Evolutionary conservation across 2,888 invertebrate genomes (phyloP).

Genomic region (Prosapia bicincta): DNA sequence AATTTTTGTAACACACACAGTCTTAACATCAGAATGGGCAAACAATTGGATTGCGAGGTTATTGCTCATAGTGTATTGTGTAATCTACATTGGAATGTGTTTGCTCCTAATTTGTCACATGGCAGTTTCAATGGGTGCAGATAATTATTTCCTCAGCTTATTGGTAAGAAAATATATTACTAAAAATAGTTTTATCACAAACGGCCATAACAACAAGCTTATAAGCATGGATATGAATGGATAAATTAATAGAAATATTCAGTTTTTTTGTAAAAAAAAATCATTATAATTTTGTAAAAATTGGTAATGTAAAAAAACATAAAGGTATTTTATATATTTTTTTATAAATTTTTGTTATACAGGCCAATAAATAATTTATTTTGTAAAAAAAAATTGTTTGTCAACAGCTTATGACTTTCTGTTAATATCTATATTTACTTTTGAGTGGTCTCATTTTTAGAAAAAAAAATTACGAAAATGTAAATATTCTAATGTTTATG

Average conservation of each 20-base stretch:
- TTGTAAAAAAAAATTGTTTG: too few relatives aligned
- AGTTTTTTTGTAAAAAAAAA: neutral
- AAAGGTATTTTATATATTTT: too few relatives aligned
- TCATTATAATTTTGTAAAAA: neutral
- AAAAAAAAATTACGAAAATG: too few relatives aligned
- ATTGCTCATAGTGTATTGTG: slow-evolving; percentile 55
- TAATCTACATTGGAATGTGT: slow-evolving; percentile 68
- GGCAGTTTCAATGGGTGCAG: slow-evolving; percentile 36
- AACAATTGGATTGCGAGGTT: slow-evolving; percentile 39
- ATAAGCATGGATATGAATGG: neutral
- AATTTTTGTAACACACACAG: slow-evolving; percentile 58
- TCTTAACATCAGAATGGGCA: neutral
- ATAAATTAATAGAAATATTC: neutral
- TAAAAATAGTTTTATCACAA: neutral
- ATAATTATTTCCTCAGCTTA: neutral
- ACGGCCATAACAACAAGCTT: neutral
- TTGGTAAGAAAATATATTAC: neutral
- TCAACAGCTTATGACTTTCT: too few relatives aligned
- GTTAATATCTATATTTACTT: too few relatives aligned
- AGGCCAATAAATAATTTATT: too few relatives aligned
- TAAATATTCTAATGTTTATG: too few relatives aligned
- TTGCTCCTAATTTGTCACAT: slow-evolving; percentile 71
- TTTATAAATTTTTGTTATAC: too few relatives aligned
- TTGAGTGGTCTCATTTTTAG: too few relatives aligned
- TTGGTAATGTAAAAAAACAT: too few relatives aligned